Conservation (phyloP, 2,113 vertebrate genomes). For the Oreochromis tanganicae region DNA sequence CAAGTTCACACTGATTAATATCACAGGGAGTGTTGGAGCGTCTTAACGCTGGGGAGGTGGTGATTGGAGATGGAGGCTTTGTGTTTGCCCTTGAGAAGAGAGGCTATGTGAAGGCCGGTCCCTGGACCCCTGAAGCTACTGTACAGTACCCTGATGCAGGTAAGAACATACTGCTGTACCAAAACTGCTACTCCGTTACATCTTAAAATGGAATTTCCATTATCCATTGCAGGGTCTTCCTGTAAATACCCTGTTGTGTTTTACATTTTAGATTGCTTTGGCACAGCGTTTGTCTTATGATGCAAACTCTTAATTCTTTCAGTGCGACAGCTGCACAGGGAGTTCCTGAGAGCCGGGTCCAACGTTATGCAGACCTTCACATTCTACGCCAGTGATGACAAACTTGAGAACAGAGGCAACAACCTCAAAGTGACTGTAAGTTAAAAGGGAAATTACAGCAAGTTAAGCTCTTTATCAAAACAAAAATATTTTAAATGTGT, state of each 20-base stretch:
- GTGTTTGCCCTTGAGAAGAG: conserved; percentile 96
- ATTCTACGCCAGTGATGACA: conserved; percentile 98
- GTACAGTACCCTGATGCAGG: conserved; percentile 93
- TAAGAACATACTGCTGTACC: conserved; percentile 41
- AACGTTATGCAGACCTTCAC: conserved; percentile 97
- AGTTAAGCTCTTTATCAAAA: neutral
- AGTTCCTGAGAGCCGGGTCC: conserved; percentile 91
- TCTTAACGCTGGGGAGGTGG: conserved; percentile 81
- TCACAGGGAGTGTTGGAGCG: neutral
- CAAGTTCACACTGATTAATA: too few relatives aligned
- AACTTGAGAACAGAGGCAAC: conserved; percentile 96
- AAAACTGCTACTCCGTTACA: neutral
- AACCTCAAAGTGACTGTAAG: conserved; percentile 84
- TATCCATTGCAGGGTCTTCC: neutral
- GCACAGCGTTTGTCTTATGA: neutral
- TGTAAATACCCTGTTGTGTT: neutral
- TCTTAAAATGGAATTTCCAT: neutral
- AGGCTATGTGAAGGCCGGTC: conserved; percentile 95
- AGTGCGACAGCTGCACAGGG: conserved; percentile 95
- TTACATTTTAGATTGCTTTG: neutral
- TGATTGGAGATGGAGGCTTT: conserved; percentile 96
- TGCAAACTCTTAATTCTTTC: neutral
- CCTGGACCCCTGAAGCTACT: conserved; percentile 93
- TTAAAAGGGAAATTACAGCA: neutral
- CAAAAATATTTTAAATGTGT: neutral